Evolutionary conservation across 2,797 vertebrate genomes (phyloP), one percentile per base, ranked within the genome.

Genomic region (Gymnoscopelus braueri): DNA sequence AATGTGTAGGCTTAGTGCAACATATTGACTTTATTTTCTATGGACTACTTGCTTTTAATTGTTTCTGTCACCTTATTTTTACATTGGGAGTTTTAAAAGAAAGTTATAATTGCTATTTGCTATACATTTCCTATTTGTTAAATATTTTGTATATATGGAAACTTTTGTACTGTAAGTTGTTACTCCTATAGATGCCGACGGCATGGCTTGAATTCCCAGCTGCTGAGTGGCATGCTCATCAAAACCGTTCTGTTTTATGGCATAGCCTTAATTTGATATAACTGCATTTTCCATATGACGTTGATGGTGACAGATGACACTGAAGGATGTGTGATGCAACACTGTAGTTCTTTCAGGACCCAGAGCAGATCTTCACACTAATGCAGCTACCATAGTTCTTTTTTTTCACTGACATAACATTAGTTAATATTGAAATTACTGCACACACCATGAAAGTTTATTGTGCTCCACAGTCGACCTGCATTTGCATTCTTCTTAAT

Each of bases 261-360:
- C 14, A 3, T 52, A 14, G 12, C 7, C 24, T 67, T 10, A 14
- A 3, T 35, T 66, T 56, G 35, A 48, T 48, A 47, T 60, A 24
- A 5, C 53, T 60, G 32, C 71, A 65, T 60, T 75, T 32, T 85
- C 81, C 63, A 39, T 60, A 80, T 88, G 89, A 91, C 48, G 85
- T 44, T 68, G 0, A 54, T 26, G 52, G 26, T 69, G 70, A 0
- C 32, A 35, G 26, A 76, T 76, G 14, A 66, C 53, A 8, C 65
- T 74, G 74, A 72, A 44, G 58, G 61, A 55, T 44, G 49, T 50
- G 55, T 29, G 48, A 69, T 39, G 0, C 23, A 59, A 53, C 50
- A 7, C 62, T 62, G 60, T 72, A 61, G 70, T 83, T 83, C 75
- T 84, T 77, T 39, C 65, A 81, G 80, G 79, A 81, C 72, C 80